These are phyloP conservation scores for Tetrapedia diversipes DNA, from an alignment of 2,888 invertebrate species.

Conservation along the genomic window DNA sequence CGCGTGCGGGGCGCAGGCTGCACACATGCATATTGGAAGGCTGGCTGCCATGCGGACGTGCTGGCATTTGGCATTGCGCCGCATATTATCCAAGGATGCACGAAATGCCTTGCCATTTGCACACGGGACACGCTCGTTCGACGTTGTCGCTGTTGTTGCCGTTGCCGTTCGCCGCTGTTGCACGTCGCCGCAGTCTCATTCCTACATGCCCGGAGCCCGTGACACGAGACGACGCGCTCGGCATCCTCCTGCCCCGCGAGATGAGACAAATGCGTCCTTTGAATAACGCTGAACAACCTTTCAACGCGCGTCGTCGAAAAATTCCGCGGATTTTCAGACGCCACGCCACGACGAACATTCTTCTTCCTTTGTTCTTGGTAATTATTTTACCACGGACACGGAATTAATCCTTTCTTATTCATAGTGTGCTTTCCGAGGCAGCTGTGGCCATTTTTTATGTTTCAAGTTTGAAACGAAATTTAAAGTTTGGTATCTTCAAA, in stretches of 20 bases:
- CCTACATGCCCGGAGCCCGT: conserved; percentile 65
- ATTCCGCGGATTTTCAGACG: neutral
- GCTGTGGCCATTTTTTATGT: too few species aligned
- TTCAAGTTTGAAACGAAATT: too few species aligned
- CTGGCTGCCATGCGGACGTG: conserved; percentile 68
- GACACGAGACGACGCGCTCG: conserved; percentile 51
- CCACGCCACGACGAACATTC: too few species aligned
- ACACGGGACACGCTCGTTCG: conserved; percentile 76
- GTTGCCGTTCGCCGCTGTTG: conserved; percentile 72
- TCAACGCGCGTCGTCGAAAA: neutral
- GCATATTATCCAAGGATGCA: conserved; percentile 82
- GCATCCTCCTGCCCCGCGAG: conserved; percentile 31
- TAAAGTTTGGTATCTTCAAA: too few species aligned
- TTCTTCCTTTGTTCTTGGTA: too few species aligned
- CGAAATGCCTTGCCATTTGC: conserved; percentile 76
- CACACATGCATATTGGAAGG: conserved; percentile 68
- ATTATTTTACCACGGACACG: too few species aligned
- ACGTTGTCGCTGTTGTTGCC: conserved; percentile 63
- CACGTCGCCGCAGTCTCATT: conserved; percentile 72
- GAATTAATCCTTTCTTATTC: too few species aligned
- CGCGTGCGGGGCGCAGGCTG: conserved; percentile 59
- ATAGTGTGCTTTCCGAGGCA: too few species aligned
- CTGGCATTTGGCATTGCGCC: conserved; percentile 80
- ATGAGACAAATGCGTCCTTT: conserved; percentile 33
- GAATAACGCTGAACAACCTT: conserved; percentile 1